Percentiles rank a stretch among this genome's conserved stretches.
Conservation (phyloP, 1,140 invertebrate species). For the Solenopsis invicta region DNA sequence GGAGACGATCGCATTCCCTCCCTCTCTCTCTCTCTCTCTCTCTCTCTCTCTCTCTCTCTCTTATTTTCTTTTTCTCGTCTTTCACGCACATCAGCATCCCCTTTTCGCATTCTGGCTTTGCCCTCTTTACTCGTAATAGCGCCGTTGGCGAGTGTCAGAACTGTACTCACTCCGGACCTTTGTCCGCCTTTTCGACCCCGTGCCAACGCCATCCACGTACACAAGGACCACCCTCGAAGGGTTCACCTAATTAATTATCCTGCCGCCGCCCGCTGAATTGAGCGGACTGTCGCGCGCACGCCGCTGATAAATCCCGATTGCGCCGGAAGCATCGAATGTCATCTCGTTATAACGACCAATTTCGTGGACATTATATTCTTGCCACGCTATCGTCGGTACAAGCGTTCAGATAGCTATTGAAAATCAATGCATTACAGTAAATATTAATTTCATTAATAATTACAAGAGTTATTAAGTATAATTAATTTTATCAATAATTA, state of each 20-base stretch:
- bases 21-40: background rate
- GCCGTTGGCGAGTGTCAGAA: conserved; percentile 40
- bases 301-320: conserved; percentile 75
- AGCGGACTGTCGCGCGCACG: conserved; percentile 72
- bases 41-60: background rate
- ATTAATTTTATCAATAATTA: conserved; percentile 36
- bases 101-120: conserved; percentile 31
- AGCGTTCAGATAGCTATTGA: background rate
- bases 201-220: conserved; percentile 68
- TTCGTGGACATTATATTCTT: conserved; percentile 25
- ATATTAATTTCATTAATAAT: conserved; percentile 39
- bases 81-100: background rate
- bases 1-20: background rate
- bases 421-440: background rate
- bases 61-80: background rate
- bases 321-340: conserved; percentile 38
- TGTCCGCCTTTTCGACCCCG: conserved; percentile 70
- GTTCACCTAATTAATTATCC: conserved; percentile 78
- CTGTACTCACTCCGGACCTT: conserved; percentile 58
- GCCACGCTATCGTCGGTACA: background rate
- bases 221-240: conserved; percentile 49
- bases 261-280: conserved; percentile 64
- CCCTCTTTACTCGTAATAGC: conserved; percentile 64
- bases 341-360: conserved; percentile 54
- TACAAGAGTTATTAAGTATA: background rate